Base-by-base conservation (phyloP, 2,888 invertebrate species). In the Octodonta nipae region DNA sequence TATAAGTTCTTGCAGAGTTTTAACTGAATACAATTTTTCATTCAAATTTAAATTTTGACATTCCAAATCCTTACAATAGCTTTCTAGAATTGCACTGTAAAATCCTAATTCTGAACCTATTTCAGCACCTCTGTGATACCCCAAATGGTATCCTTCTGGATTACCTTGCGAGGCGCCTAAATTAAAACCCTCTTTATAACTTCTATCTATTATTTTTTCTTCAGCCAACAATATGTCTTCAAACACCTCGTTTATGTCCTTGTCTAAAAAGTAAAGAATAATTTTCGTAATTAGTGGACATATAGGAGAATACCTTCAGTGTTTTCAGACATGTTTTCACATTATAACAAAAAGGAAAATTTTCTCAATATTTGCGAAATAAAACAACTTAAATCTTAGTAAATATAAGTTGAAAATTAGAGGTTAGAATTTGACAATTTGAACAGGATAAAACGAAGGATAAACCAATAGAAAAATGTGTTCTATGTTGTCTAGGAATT, bases 41-140 rank as follows among this genome's bases (percentile, higher is more conserved):
- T 70, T 68, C 1, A 61, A 26, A 4, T 71, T 52, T 61, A 75
- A 81, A 1, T 70, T 68, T 1, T 68, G 56, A 35, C 65, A 63
- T 43, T 35, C 30, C 31, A 47, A 49, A 26, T 27, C 36, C 16
- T 37, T 32, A 12, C 43, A 37, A 24, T 45, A 36, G 8, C 68
- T 62, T 33, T 70, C 64, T 2, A 75, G 60, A 27, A 71, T 63
- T 3, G 78, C 79, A 29, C 70, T 63, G 50, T 81, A 85, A 52
- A 71, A 75, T 5, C 86, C 87, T 51, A 88, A 60, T 61, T 85
- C 83, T 27, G 75, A 70, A 3, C 85, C 85, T 11, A 86, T 52
- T 53, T 79, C 73, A 31, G 76, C 71, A 6, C 83, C 85, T 57
- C 76, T 72, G 40, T 83, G 79, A 54, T 81, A 83, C 2, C 87